These are phyloP conservation scores for Chelonia mydas DNA, from an alignment of 2,797 vertebrate species.

Conservation along the genomic window DNA sequence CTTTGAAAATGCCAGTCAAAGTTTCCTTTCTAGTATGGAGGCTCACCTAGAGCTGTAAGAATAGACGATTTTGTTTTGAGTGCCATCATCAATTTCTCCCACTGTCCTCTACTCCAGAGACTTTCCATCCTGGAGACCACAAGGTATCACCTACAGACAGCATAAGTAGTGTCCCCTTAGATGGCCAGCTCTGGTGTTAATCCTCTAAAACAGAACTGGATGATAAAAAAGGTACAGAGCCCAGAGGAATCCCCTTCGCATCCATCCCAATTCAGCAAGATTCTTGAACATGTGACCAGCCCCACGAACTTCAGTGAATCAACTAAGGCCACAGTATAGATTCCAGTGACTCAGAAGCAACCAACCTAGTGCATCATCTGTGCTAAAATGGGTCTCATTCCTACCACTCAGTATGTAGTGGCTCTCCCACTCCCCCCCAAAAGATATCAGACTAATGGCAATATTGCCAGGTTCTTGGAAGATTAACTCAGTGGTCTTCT, in stretches of 20 bases:
- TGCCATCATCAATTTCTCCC: neutral
- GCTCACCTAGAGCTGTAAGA: neutral
- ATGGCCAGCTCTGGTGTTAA: neutral
- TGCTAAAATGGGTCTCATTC: neutral
- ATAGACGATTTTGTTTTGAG: neutral
- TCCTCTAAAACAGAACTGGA: neutral
- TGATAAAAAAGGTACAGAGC: neutral
- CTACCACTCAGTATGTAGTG: neutral
- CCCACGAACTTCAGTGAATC: neutral
- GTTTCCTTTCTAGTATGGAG: constrained; percentile 5
- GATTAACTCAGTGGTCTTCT: neutral
- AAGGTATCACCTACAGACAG: neutral
- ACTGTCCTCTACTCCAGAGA: neutral
- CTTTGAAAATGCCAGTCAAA: neutral
- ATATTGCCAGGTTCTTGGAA: rapidly evolving
- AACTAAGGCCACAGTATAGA: neutral
- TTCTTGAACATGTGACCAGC: neutral
- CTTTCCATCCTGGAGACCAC: neutral
- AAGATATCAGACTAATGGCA: neutral
- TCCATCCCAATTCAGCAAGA: neutral
- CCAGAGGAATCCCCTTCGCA: neutral
- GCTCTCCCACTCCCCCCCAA: neutral
- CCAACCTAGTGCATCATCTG: neutral
- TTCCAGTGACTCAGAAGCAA: neutral
- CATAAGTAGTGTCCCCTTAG: no score